These are phyloP conservation scores for Panzeria rudis DNA, from an alignment of 2,888 invertebrate species.

Conservation along the genomic window DNA sequence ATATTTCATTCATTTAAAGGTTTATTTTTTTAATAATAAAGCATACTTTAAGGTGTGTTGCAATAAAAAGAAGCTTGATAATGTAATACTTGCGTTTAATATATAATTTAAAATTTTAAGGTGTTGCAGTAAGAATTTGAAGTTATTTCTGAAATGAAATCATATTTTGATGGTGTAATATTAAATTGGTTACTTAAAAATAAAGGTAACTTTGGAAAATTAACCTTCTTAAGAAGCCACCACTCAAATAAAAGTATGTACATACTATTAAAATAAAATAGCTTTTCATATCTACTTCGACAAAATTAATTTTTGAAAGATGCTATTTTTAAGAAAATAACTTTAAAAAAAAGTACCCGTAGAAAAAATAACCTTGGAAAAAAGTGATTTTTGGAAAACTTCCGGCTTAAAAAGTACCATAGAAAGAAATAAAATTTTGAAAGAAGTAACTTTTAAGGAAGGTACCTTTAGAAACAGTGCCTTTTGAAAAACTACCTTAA, in stretches of 20 bases:
- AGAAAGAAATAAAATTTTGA: not conserved
- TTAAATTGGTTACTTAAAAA: not conserved
- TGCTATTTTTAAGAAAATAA: too few species aligned
- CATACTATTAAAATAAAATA: too few species aligned
- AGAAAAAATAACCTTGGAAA: too few species aligned
- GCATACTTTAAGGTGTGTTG: not conserved
- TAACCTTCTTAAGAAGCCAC: too few species aligned
- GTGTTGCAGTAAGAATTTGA: not conserved
- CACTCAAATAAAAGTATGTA: too few species aligned
- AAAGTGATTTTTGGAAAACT: not conserved
- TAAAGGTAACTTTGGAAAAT: too few species aligned
- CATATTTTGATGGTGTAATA: not conserved
- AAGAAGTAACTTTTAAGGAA: too few species aligned
- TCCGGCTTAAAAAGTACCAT: not conserved
- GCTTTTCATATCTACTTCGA: too few species aligned
- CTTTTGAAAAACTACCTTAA: too few species aligned
- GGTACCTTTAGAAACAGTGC: too few species aligned
- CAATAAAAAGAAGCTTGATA: not conserved
- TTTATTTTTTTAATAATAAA: not conserved
- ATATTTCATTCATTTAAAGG: not conserved
- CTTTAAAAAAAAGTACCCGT: too few species aligned
- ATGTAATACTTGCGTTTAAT: not conserved
- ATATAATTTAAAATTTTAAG: conserved; percentile 15
- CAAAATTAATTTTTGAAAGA: too few species aligned
- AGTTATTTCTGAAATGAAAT: not conserved